Evolutionary conservation across 1,140 invertebrate species (phyloP).

Genomic region (Streblospio benedicti): DNA sequence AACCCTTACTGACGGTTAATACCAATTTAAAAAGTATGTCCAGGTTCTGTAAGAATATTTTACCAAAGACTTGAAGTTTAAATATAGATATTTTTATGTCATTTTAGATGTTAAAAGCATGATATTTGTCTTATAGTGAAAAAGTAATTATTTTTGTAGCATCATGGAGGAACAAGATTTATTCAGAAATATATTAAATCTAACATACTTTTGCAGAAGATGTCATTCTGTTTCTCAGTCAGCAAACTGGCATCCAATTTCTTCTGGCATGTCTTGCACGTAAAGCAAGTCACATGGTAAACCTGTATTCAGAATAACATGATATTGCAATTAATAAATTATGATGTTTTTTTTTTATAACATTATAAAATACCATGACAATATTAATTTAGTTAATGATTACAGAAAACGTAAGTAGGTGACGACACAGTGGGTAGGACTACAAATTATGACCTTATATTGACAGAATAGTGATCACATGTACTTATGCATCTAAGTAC

Average conservation of each 20-base stretch:
- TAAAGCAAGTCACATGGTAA: slow-evolving; percentile 2
- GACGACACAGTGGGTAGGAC: not conserved
- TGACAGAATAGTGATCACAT: too few relatives aligned
- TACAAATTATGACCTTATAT: too few relatives aligned
- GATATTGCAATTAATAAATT: too few relatives aligned
- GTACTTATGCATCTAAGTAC: too few relatives aligned
- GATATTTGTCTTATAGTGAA: not conserved
- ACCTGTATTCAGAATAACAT: not conserved
- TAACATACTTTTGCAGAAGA: slow-evolving; percentile 1
- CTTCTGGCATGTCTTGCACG: not conserved
- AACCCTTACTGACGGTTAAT: not conserved
- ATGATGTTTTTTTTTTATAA: too few relatives aligned
- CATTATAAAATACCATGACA: too few relatives aligned
- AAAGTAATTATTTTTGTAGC: not conserved
- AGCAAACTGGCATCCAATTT: slow-evolving; percentile 34
- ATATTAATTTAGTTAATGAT: too few relatives aligned
- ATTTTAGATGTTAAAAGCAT: not conserved
- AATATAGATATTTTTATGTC: not conserved
- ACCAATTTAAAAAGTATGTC: too few relatives aligned
- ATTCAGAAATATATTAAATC: not conserved
- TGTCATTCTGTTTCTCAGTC: not conserved
- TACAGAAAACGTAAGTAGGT: not conserved
- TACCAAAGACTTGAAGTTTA: too few relatives aligned
- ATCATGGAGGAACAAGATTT: not conserved
- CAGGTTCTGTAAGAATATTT: too few relatives aligned